Evolutionary conservation across 2,113 vertebrate species (phyloP).

Genomic region (Naja naja): DNA sequence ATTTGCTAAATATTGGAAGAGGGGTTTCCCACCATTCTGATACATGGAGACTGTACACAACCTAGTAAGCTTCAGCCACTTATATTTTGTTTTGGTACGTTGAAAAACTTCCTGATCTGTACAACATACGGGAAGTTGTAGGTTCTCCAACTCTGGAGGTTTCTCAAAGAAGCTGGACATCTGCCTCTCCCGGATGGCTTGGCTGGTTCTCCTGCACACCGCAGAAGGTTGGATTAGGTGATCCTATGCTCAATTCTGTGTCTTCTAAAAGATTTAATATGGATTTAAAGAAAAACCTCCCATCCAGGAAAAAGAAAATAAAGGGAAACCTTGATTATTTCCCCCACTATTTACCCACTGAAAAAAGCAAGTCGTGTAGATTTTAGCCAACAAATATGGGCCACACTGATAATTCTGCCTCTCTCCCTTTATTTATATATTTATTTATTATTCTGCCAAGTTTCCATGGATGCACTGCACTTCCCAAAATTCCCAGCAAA

Average conservation of each 20-base stretch:
- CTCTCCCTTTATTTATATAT: neutral
- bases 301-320: neutral
- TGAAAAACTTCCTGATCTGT: neutral
- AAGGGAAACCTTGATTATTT: neutral
- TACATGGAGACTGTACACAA: neutral
- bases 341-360: neutral
- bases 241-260: neutral
- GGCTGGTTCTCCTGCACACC: neutral
- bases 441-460: neutral
- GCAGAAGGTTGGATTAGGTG: neutral
- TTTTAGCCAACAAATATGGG: neutral
- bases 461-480: neutral
- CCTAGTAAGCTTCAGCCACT: neutral
- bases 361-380: neutral
- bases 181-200: neutral
- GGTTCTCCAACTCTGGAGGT: neutral
- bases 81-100: neutral
- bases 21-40: neutral
- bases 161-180: neutral
- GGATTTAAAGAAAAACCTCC: neutral
- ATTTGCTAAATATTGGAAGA: neutral
- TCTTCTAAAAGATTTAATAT: neutral
- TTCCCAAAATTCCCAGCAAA: neutral
- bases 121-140: neutral
- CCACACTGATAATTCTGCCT: neutral